A percentile compares a stretch with the other conserved stretches of the same genome.
Evolutionary conservation across 2,797 vertebrate species (phyloP).

Genomic region (Mallotus villosus): DNA sequence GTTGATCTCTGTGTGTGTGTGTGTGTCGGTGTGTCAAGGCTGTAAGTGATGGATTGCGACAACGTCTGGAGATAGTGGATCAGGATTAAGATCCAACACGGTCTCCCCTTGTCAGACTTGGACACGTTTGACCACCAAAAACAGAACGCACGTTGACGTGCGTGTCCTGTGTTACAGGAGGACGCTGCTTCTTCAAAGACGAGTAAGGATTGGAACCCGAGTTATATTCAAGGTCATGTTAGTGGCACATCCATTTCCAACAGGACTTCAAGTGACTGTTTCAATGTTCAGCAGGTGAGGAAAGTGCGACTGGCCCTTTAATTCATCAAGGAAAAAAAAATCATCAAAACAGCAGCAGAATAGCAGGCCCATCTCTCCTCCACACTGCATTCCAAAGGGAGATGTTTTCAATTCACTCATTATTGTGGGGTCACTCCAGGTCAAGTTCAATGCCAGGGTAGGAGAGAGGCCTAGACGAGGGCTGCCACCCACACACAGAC

Average conservation of each 20-base stretch:
- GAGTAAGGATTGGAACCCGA: too few relatives aligned
- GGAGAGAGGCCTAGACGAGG: slow-evolving; percentile 66
- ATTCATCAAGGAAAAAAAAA: slow-evolving; percentile 75
- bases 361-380: slow-evolving; percentile 86
- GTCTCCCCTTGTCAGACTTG: slow-evolving; percentile 71
- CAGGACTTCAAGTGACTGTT: neutral
- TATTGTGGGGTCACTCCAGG: slow-evolving; percentile 90
- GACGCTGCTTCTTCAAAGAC: too few relatives aligned
- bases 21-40: slow-evolving; percentile 77
- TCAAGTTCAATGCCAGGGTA: slow-evolving; percentile 99
- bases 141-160: slow-evolving; percentile 32
- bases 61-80: slow-evolving; percentile 88
- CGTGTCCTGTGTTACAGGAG: neutral
- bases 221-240: too few relatives aligned
- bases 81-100: slow-evolving; percentile 94
- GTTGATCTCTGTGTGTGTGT: slow-evolving; percentile 11
- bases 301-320: slow-evolving; percentile 82
- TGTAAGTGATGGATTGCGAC: slow-evolving; percentile 91
- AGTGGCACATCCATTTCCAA: too few relatives aligned
- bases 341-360: slow-evolving; percentile 36
- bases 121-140: slow-evolving; percentile 58
- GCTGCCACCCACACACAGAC: slow-evolving; percentile 73
- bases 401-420: slow-evolving; percentile 99
- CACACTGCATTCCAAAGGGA: slow-evolving; percentile 96
- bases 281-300: slow-evolving; percentile 48